Evolutionary conservation across 2,113 vertebrate species (phyloP).

Genomic region (Pseudorhombus dupliciocellatus): DNA sequence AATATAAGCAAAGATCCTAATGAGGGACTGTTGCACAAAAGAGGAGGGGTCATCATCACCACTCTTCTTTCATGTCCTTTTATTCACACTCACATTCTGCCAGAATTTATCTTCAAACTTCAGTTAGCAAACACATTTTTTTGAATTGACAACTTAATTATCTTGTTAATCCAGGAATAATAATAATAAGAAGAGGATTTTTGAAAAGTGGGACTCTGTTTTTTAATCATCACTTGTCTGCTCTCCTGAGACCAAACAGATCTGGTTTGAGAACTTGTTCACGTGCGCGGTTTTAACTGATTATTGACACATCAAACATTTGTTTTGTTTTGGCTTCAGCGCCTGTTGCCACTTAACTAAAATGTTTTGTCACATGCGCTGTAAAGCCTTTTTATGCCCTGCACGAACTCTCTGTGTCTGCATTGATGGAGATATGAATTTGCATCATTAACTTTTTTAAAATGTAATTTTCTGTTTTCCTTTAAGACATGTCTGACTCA

Average conservation of each 20-base stretch:
- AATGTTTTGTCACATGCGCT: conserved; percentile 17
- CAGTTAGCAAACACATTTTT: no score
- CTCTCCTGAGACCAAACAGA: no score
- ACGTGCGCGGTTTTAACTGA: background rate
- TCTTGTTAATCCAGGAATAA: no score
- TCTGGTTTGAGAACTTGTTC: background rate
- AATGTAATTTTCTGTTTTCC: background rate
- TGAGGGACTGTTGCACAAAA: background rate
- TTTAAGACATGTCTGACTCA: conserved; percentile 1
- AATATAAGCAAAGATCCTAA: conserved; percentile 22
- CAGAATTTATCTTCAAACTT: background rate
- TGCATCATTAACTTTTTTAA: no score
- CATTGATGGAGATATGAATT: no score
- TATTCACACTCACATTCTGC: background rate
- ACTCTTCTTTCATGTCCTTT: background rate
- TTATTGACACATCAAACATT: conserved; percentile 13
- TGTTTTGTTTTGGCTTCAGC: conserved; percentile 4
- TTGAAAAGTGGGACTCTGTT: no score
- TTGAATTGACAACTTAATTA: no score
- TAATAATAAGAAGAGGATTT: no score
- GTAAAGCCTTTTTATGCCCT: background rate
- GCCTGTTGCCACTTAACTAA: background rate
- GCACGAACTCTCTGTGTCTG: background rate
- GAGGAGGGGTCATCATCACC: background rate
- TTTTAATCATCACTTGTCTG: no score